Evolutionary conservation across 2,113 vertebrate species (phyloP).

Genomic region (Lipophrys pholis): DNA sequence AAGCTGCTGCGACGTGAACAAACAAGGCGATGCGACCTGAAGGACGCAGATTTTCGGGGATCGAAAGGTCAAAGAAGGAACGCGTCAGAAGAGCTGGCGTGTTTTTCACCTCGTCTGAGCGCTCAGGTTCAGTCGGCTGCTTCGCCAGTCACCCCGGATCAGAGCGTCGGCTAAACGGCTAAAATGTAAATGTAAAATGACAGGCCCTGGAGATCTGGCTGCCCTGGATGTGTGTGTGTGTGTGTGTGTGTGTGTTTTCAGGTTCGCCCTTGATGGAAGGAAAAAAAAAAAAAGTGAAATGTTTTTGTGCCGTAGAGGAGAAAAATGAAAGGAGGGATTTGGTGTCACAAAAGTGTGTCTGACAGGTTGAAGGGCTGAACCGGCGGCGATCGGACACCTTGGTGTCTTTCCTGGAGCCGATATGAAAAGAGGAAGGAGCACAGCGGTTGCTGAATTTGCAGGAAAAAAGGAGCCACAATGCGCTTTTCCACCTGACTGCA

Average conservation of each 20-base stretch:
- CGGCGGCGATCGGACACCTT: constrained; percentile 71
- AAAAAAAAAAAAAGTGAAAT: constrained; percentile 68
- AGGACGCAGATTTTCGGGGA: constrained; percentile 17
- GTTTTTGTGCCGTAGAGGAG: constrained; percentile 67
- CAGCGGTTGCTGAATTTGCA: no score
- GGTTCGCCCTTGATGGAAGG: constrained; percentile 73
- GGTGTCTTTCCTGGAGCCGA: constrained; percentile 59
- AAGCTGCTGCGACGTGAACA: no score
- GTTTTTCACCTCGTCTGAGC: constrained; percentile 45
- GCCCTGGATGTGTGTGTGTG: constrained; percentile 69
- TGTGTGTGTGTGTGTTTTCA: constrained; percentile 71
- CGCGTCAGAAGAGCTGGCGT: constrained; percentile 23
- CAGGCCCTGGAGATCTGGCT: constrained; percentile 78
- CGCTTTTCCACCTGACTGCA: no score
- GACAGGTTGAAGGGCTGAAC: constrained; percentile 77
- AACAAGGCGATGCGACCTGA: constrained; percentile 17
- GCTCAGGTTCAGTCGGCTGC: constrained; percentile 47
- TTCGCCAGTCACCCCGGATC: constrained; percentile 66
- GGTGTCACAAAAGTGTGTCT: constrained; percentile 72
- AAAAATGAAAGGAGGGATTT: constrained; percentile 74
- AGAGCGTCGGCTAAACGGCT: constrained; percentile 70
- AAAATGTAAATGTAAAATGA: constrained; percentile 78
- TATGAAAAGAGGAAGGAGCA: no score
- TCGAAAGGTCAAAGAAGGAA: constrained; percentile 20
- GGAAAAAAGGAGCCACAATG: no score